These are phyloP conservation scores for Agriopis marginaria DNA, from an alignment of 2,888 invertebrate species.

Conservation along the genomic window DNA sequence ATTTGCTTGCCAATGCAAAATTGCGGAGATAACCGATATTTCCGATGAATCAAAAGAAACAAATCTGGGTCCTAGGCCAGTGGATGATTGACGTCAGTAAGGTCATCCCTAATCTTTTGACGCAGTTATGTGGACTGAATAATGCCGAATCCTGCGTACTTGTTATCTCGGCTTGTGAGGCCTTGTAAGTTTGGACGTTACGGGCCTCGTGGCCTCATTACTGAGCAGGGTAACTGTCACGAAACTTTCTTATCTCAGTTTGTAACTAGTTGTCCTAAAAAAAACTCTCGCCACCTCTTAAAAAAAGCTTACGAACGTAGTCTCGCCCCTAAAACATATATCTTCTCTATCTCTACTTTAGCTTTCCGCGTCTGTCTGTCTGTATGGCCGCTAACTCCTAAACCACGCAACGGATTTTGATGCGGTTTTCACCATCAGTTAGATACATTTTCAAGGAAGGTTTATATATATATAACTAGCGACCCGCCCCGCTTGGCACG, in stretches of 20 bases:
- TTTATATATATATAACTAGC: too few species aligned
- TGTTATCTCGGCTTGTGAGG: conserved; percentile 15
- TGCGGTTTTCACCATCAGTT: too few species aligned
- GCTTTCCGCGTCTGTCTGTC: too few species aligned
- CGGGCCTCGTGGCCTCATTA: conserved; percentile 4
- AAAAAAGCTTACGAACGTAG: not conserved
- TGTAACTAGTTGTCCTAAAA: not conserved
- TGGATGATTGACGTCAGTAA: conserved; percentile 51
- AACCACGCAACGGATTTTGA: too few species aligned
- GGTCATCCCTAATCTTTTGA: conserved; percentile 45
- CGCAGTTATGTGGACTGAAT: conserved; percentile 39
- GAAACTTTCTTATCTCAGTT: conserved; percentile 11
- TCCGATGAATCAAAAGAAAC: conserved; percentile 17
- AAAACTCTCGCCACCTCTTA: not conserved
- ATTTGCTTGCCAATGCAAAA: conserved; percentile 32
- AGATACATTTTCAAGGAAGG: too few species aligned
- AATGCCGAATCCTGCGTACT: conserved; percentile 38
- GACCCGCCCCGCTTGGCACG: too few species aligned
- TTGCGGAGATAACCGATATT: conserved; percentile 32
- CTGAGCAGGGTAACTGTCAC: not conserved
- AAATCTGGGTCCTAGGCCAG: conserved; percentile 39
- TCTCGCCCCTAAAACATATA: not conserved
- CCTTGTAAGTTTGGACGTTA: conserved; percentile 15
- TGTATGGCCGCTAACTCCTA: too few species aligned
- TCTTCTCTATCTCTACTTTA: too few species aligned